phyloP scores from a whole-genome alignment of 2,888 invertebrate genomes.

The Sphinx pinastri region DNA sequence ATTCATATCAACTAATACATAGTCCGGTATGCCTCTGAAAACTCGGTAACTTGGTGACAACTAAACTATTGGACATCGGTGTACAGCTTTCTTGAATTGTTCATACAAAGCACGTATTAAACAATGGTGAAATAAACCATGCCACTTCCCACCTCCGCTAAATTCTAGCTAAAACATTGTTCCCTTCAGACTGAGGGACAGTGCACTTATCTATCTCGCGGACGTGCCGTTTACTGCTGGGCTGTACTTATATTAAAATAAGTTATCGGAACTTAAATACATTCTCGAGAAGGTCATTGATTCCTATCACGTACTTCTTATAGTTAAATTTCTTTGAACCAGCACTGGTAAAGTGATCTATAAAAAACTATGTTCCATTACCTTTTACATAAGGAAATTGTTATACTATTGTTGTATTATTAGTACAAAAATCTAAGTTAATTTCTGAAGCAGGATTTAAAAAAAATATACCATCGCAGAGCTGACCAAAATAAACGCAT shows the following conservation, averaged over 20 bases:
- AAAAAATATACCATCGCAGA: too few species aligned
- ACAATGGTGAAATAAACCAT: constrained; percentile 78
- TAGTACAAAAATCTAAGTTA: too few species aligned
- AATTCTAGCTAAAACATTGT: constrained; percentile 53
- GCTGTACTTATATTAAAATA: constrained; percentile 42
- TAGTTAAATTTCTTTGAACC: too few species aligned
- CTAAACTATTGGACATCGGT: constrained; percentile 51
- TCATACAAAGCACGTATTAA: constrained; percentile 61
- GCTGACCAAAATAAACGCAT: too few species aligned
- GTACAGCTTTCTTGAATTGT: constrained; percentile 45
- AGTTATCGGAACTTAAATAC: neutral
- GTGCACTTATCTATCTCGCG: constrained; percentile 48
- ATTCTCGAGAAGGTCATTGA: neutral
- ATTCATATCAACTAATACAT: neutral
- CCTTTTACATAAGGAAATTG: too few species aligned
- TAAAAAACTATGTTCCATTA: too few species aligned
- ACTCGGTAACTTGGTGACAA: constrained; percentile 59
- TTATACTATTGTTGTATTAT: too few species aligned
- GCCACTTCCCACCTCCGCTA: constrained; percentile 63
- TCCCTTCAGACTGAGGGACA: constrained; percentile 41
- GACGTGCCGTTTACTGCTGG: constrained; percentile 46
- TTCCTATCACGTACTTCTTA: too few species aligned
- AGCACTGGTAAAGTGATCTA: too few species aligned
- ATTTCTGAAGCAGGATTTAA: too few species aligned
- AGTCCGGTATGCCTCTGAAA: constrained; percentile 54